Evolutionary conservation across 64 coral and sea anemone genomes (phyloP).

Genomic region (Acropora tenuis): DNA sequence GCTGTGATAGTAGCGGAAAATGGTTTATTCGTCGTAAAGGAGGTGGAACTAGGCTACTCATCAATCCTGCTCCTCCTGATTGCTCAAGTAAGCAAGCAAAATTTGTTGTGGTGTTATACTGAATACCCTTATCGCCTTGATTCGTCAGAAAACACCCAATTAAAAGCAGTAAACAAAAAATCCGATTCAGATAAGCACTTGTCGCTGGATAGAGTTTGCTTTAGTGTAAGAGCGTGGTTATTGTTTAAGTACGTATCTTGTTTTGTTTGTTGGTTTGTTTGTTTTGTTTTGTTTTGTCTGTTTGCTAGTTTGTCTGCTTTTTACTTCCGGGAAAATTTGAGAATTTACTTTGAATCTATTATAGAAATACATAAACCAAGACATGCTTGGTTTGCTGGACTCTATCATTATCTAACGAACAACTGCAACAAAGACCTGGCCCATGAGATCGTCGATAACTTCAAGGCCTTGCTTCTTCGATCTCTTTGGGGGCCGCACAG

Average conservation of each 20-base stretch:
- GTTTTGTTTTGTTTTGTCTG: neutral
- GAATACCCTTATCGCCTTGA: neutral
- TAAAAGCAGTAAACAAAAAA: neutral
- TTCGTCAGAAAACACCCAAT: neutral
- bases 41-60: too few species aligned
- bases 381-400: neutral
- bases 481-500: neutral
- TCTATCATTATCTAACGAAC: constrained; percentile 3
- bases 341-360: neutral
- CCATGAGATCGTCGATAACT: neutral
- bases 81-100: constrained; percentile 49
- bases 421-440: neutral
- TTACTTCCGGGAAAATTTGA: neutral
- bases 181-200: neutral
- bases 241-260: neutral
- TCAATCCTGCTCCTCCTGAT: constrained; percentile 35
- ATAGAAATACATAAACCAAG: neutral
- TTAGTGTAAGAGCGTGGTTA: neutral
- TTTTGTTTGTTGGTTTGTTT: too few species aligned
- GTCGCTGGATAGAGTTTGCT: neutral
- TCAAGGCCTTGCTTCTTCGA: neutral
- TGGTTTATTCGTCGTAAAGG: too few species aligned
- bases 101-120: neutral
- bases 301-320: neutral
- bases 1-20: constrained; percentile 12